Conservation (phyloP, 2,888 invertebrate genomes). For the Eupithecia subfuscata region DNA sequence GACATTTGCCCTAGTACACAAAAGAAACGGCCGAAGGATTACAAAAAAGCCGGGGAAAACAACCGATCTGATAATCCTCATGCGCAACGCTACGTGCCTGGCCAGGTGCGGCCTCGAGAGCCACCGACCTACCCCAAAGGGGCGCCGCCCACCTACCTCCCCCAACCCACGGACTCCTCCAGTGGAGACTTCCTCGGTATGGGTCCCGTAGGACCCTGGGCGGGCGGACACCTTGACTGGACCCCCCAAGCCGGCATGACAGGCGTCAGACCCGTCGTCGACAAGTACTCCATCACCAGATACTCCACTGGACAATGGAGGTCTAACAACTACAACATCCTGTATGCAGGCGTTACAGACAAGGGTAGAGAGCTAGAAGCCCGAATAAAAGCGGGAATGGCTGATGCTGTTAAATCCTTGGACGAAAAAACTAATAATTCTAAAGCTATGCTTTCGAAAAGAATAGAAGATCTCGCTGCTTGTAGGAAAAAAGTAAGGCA, state of each 20-base stretch:
- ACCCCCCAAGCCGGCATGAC: conserved; percentile 88
- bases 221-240: conserved; percentile 90
- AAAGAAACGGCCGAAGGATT: conserved; percentile 22
- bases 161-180: conserved; percentile 72
- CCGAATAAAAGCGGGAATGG: conserved; percentile 60
- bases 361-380: conserved; percentile 63
- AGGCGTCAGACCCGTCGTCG: conserved; percentile 90
- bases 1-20: conserved; percentile 60
- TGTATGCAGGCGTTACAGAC: conserved; percentile 68
- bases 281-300: conserved; percentile 90
- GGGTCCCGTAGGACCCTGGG: conserved; percentile 87
- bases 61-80: conserved; percentile 45
- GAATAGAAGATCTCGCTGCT: conserved; percentile 77
- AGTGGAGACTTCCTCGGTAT: conserved; percentile 75
- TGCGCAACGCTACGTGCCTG: conserved; percentile 65
- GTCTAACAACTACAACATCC: conserved; percentile 80
- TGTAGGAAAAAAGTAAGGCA: conserved; percentile 89
- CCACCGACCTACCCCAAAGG: conserved; percentile 63
- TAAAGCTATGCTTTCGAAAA: conserved; percentile 59
- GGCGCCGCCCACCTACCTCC: conserved; percentile 73
- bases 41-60: conserved; percentile 49
- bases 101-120: conserved; percentile 63
- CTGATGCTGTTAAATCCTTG: conserved; percentile 85
- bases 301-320: conserved; percentile 91
- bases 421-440: conserved; percentile 79